A percentile compares a stretch with the other conserved stretches of the same genome.
Evolutionary conservation across 2,113 vertebrate genomes (phyloP).

Genomic region (Platichthys flesus): DNA sequence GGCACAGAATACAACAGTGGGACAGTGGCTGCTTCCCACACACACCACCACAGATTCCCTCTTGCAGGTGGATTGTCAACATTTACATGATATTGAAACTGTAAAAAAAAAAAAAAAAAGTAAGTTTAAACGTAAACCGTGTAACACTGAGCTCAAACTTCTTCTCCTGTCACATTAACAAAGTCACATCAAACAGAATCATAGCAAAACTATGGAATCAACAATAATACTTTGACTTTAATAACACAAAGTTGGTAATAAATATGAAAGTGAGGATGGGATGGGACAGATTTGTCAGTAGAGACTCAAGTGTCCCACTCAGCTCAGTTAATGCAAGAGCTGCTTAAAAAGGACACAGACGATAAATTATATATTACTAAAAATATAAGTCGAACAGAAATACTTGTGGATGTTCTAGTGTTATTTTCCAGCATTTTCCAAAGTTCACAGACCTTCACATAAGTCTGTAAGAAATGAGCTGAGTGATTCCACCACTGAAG

Average conservation of each 20-base stretch:
- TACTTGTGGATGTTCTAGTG: not conserved
- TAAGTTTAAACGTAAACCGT: not conserved
- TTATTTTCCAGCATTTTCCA: not conserved
- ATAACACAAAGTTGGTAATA: constrained; percentile 58
- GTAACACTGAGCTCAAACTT: constrained; percentile 1
- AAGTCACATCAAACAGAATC: constrained; percentile 15
- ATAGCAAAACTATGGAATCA: constrained; percentile 35
- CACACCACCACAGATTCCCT: not conserved
- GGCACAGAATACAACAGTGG: constrained; percentile 40
- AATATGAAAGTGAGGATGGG: constrained; percentile 41
- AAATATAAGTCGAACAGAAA: too few species aligned
- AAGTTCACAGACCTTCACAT: too few species aligned
- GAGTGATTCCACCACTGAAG: too few species aligned
- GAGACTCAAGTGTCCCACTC: constrained; percentile 21
- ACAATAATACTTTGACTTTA: constrained; percentile 34
- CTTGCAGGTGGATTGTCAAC: constrained; percentile 16
- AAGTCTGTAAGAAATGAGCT: too few species aligned
- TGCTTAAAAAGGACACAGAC: not conserved
- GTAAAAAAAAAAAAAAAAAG: constrained; percentile 17
- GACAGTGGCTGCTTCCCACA: constrained; percentile 40
- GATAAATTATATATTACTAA: constrained; percentile 10
- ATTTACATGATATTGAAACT: constrained; percentile 30
- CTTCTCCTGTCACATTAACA: constrained; percentile 39
- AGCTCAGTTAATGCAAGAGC: constrained; percentile 20
- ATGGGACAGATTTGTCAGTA: constrained; percentile 13